A percentile compares a stretch with the other conserved stretches of the same genome.
These are phyloP conservation scores for Vespertilio murinus DNA, from an alignment of 2,797 vertebrate species.

Conservation along the genomic window DNA sequence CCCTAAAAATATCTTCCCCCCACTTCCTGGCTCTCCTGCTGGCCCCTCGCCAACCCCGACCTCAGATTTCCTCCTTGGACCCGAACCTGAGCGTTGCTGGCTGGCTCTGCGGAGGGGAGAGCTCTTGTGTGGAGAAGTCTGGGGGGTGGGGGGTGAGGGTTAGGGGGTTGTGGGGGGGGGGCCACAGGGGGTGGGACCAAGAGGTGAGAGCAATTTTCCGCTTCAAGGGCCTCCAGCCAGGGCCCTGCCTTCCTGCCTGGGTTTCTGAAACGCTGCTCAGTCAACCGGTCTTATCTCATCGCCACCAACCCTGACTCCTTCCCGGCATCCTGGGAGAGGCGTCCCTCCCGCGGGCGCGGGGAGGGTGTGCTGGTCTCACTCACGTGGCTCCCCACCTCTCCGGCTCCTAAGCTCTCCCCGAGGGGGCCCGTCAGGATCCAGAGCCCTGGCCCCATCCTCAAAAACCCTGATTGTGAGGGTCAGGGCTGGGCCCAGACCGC, in stretches of 20 bases:
- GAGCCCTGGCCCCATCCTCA: background rate
- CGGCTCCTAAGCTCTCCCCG: background rate
- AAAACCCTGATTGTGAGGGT: background rate
- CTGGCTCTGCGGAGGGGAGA: background rate
- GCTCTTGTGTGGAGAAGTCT: background rate
- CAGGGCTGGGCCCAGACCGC: background rate
- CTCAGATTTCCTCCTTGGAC: conserved; percentile 57
- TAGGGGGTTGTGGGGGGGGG: background rate
- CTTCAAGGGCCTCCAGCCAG: conserved; percentile 29
- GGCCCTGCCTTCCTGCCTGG: conserved; percentile 1
- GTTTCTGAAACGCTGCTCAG: conserved; percentile 3
- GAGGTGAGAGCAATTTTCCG: conserved; percentile 23
- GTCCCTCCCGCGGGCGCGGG: background rate
- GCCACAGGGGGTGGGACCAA: rapidly evolving
- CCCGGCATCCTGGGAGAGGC: background rate
- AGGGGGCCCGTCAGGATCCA: background rate
- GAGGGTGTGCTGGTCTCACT: background rate
- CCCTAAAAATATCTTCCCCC: conserved; percentile 63
- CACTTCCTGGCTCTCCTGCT: conserved; percentile 47
- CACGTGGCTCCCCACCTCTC: background rate
- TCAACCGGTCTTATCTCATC: conserved; percentile 32
- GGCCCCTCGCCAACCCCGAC: conserved; percentile 52
- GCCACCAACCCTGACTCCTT: conserved; percentile 36
- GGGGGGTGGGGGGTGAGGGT: too few relatives aligned
- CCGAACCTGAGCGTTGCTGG: background rate